phyloP scores from a whole-genome alignment of 1,140 invertebrate species.

The Mesaphorura yosii region DNA sequence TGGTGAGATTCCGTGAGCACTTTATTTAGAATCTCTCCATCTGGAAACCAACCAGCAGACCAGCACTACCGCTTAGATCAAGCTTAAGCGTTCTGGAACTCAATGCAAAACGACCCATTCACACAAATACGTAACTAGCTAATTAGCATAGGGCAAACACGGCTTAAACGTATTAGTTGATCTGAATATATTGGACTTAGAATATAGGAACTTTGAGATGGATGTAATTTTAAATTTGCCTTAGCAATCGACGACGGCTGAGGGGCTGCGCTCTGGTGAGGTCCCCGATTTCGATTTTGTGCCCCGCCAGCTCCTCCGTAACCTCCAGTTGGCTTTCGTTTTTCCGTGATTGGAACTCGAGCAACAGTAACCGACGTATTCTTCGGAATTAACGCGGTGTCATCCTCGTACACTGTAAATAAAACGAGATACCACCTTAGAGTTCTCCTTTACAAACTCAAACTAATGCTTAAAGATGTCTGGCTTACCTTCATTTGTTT shows the following conservation, averaged over 20 bases:
- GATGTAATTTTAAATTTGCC: conserved; percentile 17
- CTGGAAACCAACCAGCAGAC: no score
- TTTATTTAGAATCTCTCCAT: no score
- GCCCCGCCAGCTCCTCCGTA: conserved; percentile 2
- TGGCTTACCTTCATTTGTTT: conserved; percentile 86
- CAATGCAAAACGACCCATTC: no score
- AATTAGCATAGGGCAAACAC: no score
- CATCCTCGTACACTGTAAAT: conserved; percentile 77
- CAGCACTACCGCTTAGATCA: no score
- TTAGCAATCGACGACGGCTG: conserved; percentile 17
- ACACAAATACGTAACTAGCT: no score
- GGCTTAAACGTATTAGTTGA: no score
- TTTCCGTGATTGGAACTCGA: conserved; percentile 66
- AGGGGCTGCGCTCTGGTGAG: conserved; percentile 7
- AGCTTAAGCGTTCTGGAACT: no score
- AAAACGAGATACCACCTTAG: conserved; percentile 27
- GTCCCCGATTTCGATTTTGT: conserved; percentile 1
- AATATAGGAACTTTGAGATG: conserved; percentile 2
- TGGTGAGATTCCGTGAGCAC: no score
- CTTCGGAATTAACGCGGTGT: conserved; percentile 81
- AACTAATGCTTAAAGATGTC: conserved; percentile 1
- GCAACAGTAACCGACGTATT: conserved; percentile 94
- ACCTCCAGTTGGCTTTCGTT: conserved; percentile 45
- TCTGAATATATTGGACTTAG: no score
- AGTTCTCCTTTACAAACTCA: not conserved